Evolutionary conservation across 2,888 invertebrate species (phyloP).

Genomic region (Dynastes hyllus): DNA sequence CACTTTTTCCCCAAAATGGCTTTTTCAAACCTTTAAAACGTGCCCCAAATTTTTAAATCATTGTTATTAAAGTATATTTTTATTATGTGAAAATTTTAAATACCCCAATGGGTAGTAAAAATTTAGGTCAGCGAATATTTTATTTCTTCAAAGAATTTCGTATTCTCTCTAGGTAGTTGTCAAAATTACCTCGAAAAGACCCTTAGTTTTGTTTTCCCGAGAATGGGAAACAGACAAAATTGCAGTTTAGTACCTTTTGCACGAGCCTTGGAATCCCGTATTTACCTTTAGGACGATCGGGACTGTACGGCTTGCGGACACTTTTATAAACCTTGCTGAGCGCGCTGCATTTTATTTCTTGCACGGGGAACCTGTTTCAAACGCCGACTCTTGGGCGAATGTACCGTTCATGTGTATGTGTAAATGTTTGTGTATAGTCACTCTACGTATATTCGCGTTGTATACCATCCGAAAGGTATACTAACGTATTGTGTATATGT

Average conservation of each 20-base stretch:
- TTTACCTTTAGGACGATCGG: too few species aligned
- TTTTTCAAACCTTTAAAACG: too few species aligned
- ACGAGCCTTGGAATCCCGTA: constrained; percentile 66
- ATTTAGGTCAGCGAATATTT: too few species aligned
- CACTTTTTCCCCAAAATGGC: too few species aligned
- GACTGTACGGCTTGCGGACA: constrained; percentile 57
- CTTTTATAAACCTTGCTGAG: constrained; percentile 56
- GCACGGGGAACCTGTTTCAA: constrained; percentile 47
- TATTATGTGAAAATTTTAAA: too few species aligned
- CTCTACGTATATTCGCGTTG: not conserved
- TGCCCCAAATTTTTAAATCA: too few species aligned
- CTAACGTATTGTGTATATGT: constrained; percentile 37
- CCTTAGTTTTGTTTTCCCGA: constrained; percentile 51
- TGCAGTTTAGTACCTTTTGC: constrained; percentile 64
- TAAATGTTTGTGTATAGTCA: not conserved
- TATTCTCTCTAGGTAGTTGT: too few species aligned
- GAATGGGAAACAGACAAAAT: constrained; percentile 53
- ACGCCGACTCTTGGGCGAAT: constrained; percentile 22
- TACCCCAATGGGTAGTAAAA: too few species aligned
- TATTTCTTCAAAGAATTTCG: too few species aligned
- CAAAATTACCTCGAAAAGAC: not conserved
- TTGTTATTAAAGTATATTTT: too few species aligned
- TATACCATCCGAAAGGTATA: constrained; percentile 40
- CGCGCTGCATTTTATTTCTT: constrained; percentile 51
- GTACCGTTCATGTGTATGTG: constrained; percentile 2